Evolutionary conservation across 2,888 invertebrate genomes (phyloP).

Genomic region (Alentia gelatinosa): DNA sequence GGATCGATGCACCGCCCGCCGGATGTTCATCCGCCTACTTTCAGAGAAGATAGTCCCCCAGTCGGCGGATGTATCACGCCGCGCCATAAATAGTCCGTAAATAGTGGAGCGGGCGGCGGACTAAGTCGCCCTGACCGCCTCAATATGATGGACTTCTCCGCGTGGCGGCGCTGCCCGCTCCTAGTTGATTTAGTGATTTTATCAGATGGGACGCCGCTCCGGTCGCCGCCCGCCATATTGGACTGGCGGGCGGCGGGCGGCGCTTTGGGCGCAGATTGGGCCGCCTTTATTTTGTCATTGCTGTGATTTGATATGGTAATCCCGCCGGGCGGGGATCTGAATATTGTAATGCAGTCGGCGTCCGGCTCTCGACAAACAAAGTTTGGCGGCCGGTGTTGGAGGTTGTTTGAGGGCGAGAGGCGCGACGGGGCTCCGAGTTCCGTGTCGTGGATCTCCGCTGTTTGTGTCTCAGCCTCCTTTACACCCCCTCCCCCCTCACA

Average conservation of each 20-base stretch:
- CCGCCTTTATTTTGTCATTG: slow-evolving; percentile 39
- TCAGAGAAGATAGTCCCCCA: slow-evolving; percentile 37
- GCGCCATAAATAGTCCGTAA: slow-evolving; percentile 49
- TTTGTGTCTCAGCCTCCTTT: too few relatives aligned
- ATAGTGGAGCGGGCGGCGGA: slow-evolving; percentile 7
- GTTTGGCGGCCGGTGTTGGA: neutral
- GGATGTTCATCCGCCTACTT: slow-evolving; percentile 35
- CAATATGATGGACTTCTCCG: slow-evolving; percentile 43
- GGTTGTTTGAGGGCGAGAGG: too few relatives aligned
- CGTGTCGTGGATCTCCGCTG: too few relatives aligned
- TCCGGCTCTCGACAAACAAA: neutral
- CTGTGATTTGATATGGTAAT: slow-evolving; percentile 46
- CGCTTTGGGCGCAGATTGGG: slow-evolving; percentile 9
- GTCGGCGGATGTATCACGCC: slow-evolving; percentile 32
- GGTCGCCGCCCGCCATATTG: slow-evolving; percentile 37
- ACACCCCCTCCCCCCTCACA: neutral
- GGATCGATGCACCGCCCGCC: neutral
- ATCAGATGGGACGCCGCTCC: neutral
- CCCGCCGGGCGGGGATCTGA: slow-evolving; percentile 19
- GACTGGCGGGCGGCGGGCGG: slow-evolving; percentile 1
- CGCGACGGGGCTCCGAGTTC: too few relatives aligned
- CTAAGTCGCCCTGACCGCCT: slow-evolving; percentile 6
- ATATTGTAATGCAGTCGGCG: slow-evolving; percentile 26
- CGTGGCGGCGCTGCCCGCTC: neutral
- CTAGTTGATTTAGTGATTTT: slow-evolving; percentile 49